phyloP scores from a whole-genome alignment of 2,797 vertebrate genomes.

The Melanotaenia nigrans region DNA sequence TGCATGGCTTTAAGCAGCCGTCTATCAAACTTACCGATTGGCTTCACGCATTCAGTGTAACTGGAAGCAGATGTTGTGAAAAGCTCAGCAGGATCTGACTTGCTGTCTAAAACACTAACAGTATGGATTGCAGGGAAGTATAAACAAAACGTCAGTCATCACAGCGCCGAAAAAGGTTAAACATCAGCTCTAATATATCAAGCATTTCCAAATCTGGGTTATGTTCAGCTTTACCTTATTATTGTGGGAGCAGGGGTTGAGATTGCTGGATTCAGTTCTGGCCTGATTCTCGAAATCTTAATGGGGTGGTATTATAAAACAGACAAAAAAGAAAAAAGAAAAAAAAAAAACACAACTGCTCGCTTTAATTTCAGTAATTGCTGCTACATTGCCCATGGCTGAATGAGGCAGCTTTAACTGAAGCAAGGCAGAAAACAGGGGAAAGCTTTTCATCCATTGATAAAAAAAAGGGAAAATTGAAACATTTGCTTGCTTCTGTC shows the following conservation, averaged over 20 bases:
- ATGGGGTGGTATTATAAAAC: neutral
- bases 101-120: slow-evolving; percentile 58
- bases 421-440: slow-evolving; percentile 11
- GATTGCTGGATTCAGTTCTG: slow-evolving; percentile 48
- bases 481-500: neutral
- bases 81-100: slow-evolving; percentile 51
- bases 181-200: slow-evolving; percentile 46
- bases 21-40: slow-evolving; percentile 50
- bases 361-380: slow-evolving; percentile 34
- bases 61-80: slow-evolving; percentile 69
- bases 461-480: neutral
- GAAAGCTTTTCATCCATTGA: neutral
- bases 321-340: too few relatives aligned
- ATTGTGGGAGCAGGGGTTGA: slow-evolving; percentile 25
- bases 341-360: neutral
- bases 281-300: slow-evolving; percentile 22
- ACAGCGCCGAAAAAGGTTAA: slow-evolving; percentile 19
- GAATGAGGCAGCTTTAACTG: slow-evolving; percentile 12
- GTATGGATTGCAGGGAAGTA: slow-evolving; percentile 45
- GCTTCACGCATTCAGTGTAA: slow-evolving; percentile 53
- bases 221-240: slow-evolving; percentile 51
- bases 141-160: slow-evolving; percentile 68
- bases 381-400: slow-evolving; percentile 33
- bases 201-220: slow-evolving; percentile 31
- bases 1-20: slow-evolving; percentile 53